These are phyloP conservation scores for Neostethus bicornis DNA, from an alignment of 2,797 vertebrate genomes.

Conservation along the genomic window DNA sequence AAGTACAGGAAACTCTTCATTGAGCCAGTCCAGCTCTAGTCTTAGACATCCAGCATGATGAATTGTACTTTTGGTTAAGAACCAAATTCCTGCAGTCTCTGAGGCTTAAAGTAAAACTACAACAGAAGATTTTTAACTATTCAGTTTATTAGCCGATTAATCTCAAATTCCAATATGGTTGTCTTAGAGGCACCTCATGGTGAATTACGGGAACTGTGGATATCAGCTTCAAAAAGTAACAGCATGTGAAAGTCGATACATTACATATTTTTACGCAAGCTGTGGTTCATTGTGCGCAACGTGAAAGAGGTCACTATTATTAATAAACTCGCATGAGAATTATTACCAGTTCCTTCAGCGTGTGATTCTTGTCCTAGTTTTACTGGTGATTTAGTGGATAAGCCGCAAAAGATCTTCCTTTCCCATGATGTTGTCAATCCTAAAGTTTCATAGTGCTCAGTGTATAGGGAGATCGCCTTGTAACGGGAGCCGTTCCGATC, in stretches of 20 bases:
- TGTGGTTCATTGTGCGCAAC: background rate
- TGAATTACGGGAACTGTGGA: background rate
- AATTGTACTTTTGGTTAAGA: conserved; percentile 8
- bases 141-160: background rate
- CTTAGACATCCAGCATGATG: conserved; percentile 29
- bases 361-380: background rate
- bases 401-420: background rate
- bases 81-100: background rate
- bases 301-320: background rate
- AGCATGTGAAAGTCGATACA: conserved; percentile 5
- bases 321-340: conserved; percentile 6
- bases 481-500: too few species aligned
- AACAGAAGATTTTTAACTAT: background rate
- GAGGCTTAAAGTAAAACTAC: background rate
- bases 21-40: conserved; percentile 12
- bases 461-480: too few species aligned
- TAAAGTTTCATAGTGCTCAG: too few species aligned
- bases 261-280: conserved; percentile 2
- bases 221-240: conserved; percentile 14
- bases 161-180: conserved; percentile 1
- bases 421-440: background rate
- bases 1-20: conserved; percentile 14
- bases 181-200: background rate
- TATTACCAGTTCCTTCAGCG: background rate
- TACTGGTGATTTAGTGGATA: conserved; percentile 1